These are phyloP conservation scores for Callopanchax toddi DNA, from an alignment of 2,113 vertebrate genomes.

Conservation along the genomic window DNA sequence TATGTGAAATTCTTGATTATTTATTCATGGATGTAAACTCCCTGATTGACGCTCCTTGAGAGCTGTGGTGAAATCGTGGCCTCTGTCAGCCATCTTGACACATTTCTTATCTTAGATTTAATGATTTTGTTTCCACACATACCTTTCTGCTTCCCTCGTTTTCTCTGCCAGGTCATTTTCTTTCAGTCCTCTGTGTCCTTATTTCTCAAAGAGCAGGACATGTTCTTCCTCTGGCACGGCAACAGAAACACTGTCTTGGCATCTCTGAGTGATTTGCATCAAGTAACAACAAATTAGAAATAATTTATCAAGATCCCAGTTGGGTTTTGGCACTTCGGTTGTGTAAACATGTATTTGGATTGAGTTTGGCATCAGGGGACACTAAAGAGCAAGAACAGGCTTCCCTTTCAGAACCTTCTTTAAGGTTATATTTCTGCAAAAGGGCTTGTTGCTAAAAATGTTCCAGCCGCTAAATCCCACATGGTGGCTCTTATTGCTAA, in stretches of 20 bases:
- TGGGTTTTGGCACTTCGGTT: conserved; percentile 16
- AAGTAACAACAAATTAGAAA: conserved; percentile 42
- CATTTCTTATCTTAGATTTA: conserved; percentile 30
- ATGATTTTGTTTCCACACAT: conserved; percentile 30
- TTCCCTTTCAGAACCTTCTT: neutral
- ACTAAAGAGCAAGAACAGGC: conserved; percentile 17
- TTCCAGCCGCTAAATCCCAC: neutral
- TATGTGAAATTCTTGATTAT: conserved; percentile 2
- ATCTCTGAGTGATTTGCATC: conserved; percentile 20
- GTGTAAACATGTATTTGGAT: conserved; percentile 14
- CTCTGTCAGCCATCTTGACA: conserved; percentile 36
- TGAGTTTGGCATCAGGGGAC: conserved; percentile 7
- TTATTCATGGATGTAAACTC: neutral
- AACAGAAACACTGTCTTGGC: conserved; percentile 22
- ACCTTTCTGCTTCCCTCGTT: no score
- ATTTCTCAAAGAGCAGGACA: conserved; percentile 8
- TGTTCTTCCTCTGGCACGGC: conserved; percentile 19
- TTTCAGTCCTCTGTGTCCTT: neutral
- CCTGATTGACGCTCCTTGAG: conserved; percentile 4
- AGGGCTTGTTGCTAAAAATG: no score
- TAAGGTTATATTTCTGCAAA: no score
- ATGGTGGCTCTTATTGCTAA: conserved; percentile 19
- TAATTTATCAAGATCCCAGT: conserved; percentile 38
- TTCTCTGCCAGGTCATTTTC: neutral
- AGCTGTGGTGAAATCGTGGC: conserved; percentile 29